Evolutionary conservation across 2,797 vertebrate species (phyloP), one percentile per base, ranked within the genome.

Genomic region (Crenichthys baileyi): DNA sequence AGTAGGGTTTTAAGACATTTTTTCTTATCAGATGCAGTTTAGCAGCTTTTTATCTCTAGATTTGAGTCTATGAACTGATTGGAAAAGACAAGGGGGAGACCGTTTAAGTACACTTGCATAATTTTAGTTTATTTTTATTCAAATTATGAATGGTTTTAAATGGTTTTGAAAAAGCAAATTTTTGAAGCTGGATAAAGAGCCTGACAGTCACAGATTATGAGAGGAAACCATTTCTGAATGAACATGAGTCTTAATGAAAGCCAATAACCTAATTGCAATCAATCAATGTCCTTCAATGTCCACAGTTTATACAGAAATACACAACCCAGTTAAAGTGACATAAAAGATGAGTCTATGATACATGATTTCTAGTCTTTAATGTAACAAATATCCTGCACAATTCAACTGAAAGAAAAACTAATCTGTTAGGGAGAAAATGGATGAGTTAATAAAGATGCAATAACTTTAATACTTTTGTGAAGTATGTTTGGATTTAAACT

Each of bases 11-110:
- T 7, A 4, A 77, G 76, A 72, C 79, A 80, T 74, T 73, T 73
- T 85, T 89, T 65, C 82, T 75, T 72, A 80, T 79, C 81, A 74
- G 60, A 80, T 83, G 78, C 61, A 83, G 78, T 89, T 89, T 83
- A 80, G 73, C 48, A 79, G 77, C 67, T 75, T 16, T 65, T 56
- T 75, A 63, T 51, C 51, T 31, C n/a, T n/a, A 76, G 31, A 24
- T 63, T 26, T 20, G 81, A 58, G 44, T 78, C 76, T 55, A 44
- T 50, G 75, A 82, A 83, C 75, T 68, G 56, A 83, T 67, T 31
- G 44, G 72, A 80, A 90, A 86, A 77, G 26, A 82, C 29, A 56
- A 26, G 26, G n/a, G 22, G 16, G 24, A 9, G 8, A 31, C 29
- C 22, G 24, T 15, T 77, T 20, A 80, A 55, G 22, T 63, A 22